A percentile compares a stretch with the other conserved stretches of the same genome.
These are phyloP conservation scores for Neosilurus hyrtlii DNA, from an alignment of 2,797 vertebrate species.

Conservation along the genomic window DNA sequence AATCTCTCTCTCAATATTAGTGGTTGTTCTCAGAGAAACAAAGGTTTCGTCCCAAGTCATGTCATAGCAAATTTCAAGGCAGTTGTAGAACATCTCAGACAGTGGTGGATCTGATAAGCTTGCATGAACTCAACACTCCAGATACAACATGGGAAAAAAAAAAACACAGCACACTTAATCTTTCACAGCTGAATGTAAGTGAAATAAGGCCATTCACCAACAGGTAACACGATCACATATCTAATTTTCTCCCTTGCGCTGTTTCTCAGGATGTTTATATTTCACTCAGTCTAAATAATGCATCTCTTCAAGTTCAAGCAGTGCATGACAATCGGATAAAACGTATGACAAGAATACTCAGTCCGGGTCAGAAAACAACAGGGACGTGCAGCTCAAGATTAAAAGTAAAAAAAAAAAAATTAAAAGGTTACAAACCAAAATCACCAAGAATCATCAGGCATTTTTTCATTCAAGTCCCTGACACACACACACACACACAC, in stretches of 20 bases:
- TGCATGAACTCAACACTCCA: constrained; percentile 12
- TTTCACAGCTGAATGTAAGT: constrained; percentile 2
- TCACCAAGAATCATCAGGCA: constrained; percentile 64
- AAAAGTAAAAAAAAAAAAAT: constrained; percentile 67
- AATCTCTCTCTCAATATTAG: background rate
- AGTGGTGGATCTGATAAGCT: constrained; percentile 59
- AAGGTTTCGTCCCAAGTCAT: background rate
- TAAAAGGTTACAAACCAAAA: constrained; percentile 55
- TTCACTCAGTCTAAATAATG: background rate
- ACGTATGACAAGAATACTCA: constrained; percentile 14
- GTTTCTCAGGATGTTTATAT: background rate
- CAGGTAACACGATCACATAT: background rate
- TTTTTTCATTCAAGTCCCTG: constrained; percentile 58
- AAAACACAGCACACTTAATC: background rate
- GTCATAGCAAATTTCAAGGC: background rate
- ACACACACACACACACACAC: constrained; percentile 71
- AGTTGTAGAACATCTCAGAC: background rate
- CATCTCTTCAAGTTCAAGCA: background rate
- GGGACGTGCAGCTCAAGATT: background rate
- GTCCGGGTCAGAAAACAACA: background rate
- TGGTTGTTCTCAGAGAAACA: background rate
- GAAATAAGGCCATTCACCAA: constrained; percentile 23
- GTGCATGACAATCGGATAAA: background rate
- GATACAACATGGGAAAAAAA: background rate
- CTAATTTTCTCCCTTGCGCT: background rate